Evolutionary conservation across 1,140 invertebrate species (phyloP).

Genomic region (Diorhabda carinulata): DNA sequence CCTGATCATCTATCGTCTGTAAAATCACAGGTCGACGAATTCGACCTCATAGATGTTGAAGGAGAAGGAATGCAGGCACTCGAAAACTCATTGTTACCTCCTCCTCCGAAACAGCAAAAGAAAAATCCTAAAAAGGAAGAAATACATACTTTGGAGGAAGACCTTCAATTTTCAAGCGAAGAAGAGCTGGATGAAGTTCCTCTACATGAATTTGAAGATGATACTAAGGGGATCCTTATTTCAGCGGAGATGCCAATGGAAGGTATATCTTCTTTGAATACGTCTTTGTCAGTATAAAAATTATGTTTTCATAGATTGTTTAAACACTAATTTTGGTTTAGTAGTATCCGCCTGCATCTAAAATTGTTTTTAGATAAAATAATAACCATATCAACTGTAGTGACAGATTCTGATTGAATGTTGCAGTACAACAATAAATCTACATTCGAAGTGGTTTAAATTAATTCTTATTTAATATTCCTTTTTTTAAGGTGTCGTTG

Average conservation of each 20-base stretch:
- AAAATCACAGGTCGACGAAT: slow-evolving; percentile 55
- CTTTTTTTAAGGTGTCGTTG: slow-evolving; percentile 48
- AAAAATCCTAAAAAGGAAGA: slow-evolving; percentile 52
- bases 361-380: no score
- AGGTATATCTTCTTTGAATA: neutral
- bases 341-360: no score
- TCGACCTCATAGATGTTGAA: slow-evolving; percentile 71
- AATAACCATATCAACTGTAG: no score
- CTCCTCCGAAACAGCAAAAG: slow-evolving; percentile 36
- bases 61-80: slow-evolving; percentile 46
- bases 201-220: slow-evolving; percentile 56
- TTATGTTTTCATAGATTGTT: no score
- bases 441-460: no score
- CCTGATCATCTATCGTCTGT: slow-evolving; percentile 53
- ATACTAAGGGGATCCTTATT: slow-evolving; percentile 53
- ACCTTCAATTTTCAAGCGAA: slow-evolving; percentile 71
- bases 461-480: no score
- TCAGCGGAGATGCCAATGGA: slow-evolving; percentile 53
- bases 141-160: slow-evolving; percentile 56
- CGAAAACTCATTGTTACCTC: slow-evolving; percentile 39
- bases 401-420: no score
- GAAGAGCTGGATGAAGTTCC: slow-evolving; percentile 66
- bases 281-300: no score
- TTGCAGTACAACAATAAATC: no score
- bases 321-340: no score